Evolutionary conservation across 2,113 vertebrate genomes (phyloP).

Genomic region (Toxotes chatareus): DNA sequence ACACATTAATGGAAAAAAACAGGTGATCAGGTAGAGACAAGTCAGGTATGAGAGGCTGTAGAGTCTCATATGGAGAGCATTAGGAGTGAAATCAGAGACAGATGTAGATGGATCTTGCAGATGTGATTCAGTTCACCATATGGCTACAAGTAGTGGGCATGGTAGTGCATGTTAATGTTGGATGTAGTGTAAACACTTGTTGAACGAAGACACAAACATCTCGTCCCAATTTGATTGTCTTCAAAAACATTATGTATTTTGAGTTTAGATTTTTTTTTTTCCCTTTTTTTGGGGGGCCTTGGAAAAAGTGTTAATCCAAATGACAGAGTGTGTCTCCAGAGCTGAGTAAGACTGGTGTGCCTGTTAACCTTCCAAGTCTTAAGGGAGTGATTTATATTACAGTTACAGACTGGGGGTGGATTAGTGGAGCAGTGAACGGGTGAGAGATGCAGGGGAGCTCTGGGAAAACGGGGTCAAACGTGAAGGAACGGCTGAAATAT

Average conservation of each 20-base stretch:
- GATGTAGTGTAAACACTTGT: neutral
- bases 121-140: conserved; percentile 33
- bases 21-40: neutral
- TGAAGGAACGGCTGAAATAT: conserved; percentile 55
- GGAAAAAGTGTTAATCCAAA: conserved; percentile 11
- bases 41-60: conserved; percentile 17
- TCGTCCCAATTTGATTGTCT: neutral
- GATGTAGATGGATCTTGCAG: conserved; percentile 50
- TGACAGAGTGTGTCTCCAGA: conserved; percentile 2
- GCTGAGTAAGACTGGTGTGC: conserved; percentile 12
- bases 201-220: conserved; percentile 2
- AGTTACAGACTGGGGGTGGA: conserved; percentile 13
- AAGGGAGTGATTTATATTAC: conserved; percentile 47
- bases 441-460: conserved; percentile 32
- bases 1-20: neutral
- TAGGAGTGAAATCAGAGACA: conserved; percentile 52
- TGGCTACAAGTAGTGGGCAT: neutral
- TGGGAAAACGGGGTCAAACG: conserved; percentile 34
- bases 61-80: conserved; percentile 40
- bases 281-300: neutral
- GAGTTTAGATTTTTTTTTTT: neutral
- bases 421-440: conserved; percentile 1
- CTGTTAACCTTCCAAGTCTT: conserved; percentile 3
- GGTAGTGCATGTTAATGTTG: neutral
- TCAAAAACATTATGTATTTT: neutral